Evolutionary conservation across 2,888 invertebrate species (phyloP).

Genomic region (Pachycephus smyrnensis): DNA sequence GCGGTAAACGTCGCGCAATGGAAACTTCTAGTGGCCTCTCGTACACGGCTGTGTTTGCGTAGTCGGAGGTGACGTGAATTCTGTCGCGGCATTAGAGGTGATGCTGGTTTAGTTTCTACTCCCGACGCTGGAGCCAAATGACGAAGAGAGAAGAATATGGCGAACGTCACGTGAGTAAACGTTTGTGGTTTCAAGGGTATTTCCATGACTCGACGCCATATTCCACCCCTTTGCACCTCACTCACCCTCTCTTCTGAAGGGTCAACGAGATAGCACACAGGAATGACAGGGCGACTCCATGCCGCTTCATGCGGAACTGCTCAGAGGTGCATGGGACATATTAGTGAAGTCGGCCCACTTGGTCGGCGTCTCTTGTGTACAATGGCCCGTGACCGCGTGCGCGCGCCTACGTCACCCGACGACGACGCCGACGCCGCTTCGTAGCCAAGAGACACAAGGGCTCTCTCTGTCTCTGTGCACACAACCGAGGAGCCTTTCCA

Average conservation of each 20-base stretch:
- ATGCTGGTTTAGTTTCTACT: not conserved
- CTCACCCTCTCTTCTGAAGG: too few relatives aligned
- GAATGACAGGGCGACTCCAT: not conserved
- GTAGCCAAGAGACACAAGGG: conserved; percentile 37
- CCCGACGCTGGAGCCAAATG: not conserved
- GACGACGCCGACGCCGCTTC: conserved; percentile 21
- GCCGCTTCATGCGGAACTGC: not conserved
- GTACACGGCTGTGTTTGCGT: not conserved
- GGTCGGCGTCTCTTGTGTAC: conserved; percentile 34
- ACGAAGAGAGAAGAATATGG: not conserved
- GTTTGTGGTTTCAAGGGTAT: not conserved
- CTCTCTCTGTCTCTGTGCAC: conserved; percentile 28
- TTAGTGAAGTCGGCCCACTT: conserved; percentile 28
- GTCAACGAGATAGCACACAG: not conserved
- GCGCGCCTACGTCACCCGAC: not conserved
- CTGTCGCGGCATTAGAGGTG: not conserved
- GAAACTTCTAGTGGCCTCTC: not conserved
- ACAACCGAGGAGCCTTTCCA: not conserved
- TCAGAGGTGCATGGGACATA: conserved; percentile 31
- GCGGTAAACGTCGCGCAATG: not conserved
- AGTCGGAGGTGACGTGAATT: not conserved
- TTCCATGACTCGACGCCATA: not conserved
- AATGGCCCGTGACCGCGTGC: conserved; percentile 36
- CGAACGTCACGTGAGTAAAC: not conserved
- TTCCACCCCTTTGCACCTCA: not conserved